These are phyloP conservation scores for Digitonthophagus gazella DNA, from an alignment of 2,888 invertebrate genomes.

Conservation along the genomic window DNA sequence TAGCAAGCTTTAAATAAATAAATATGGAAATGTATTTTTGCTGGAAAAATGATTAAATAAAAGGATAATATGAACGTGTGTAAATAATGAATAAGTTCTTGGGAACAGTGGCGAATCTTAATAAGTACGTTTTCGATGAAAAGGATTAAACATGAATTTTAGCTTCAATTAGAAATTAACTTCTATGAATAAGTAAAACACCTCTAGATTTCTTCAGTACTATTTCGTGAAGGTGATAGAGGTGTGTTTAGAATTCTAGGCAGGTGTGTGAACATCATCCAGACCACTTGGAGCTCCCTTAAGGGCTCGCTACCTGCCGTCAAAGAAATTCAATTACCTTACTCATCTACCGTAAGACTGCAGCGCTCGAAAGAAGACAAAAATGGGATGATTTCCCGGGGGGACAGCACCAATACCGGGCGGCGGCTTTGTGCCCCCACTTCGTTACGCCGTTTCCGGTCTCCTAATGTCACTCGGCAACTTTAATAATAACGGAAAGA, in stretches of 20 bases:
- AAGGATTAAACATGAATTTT: too few relatives aligned
- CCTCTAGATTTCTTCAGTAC: too few relatives aligned
- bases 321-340: constrained; percentile 33
- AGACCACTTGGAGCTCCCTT: not conserved
- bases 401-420: constrained; percentile 24
- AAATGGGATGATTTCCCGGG: constrained; percentile 41
- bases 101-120: too few relatives aligned
- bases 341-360: constrained; percentile 36
- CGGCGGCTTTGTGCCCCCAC: constrained; percentile 27
- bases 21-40: too few relatives aligned
- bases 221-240: too few relatives aligned
- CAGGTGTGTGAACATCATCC: not conserved
- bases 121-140: too few relatives aligned
- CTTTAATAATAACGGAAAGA: not conserved
- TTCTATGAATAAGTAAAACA: too few relatives aligned
- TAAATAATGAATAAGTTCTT: too few relatives aligned
- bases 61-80: too few relatives aligned
- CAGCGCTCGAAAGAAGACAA: constrained; percentile 33
- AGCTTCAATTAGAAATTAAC: too few relatives aligned
- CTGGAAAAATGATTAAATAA: too few relatives aligned
- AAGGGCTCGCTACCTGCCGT: constrained; percentile 17
- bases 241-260: not conserved
- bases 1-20: too few relatives aligned
- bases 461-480: constrained; percentile 16
- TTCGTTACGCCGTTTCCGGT: constrained; percentile 20